Conservation (phyloP, 2,797 vertebrate genomes). For the Buphagus erythrorhynchus region DNA sequence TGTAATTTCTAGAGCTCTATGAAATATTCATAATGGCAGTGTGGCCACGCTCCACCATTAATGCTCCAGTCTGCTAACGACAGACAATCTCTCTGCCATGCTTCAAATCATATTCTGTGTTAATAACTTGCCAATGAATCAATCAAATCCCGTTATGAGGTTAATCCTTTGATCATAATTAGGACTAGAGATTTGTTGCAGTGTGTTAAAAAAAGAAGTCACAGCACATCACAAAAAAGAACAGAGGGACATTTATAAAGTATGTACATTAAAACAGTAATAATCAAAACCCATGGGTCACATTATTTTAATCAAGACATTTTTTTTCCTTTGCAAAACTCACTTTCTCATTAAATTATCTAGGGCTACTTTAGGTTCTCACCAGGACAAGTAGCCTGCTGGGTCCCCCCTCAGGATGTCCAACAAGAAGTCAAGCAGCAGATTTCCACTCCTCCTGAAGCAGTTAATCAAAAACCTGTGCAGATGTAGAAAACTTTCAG, state of each 20-base stretch:
- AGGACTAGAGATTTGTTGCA: not conserved
- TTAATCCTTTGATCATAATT: slow-evolving; percentile 35
- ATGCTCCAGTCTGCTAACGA: not conserved
- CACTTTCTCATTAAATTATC: not conserved
- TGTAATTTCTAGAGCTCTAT: slow-evolving; percentile 20
- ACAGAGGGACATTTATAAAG: not conserved
- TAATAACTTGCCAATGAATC: slow-evolving; percentile 57
- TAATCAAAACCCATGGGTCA: not conserved
- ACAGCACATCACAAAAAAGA: not conserved
- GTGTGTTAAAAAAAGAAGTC: not conserved
- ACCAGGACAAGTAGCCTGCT: not conserved
- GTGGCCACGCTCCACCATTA: not conserved
- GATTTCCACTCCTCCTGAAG: not conserved
- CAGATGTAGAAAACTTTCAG: not conserved
- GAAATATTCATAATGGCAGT: slow-evolving; percentile 50
- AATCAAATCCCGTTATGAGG: slow-evolving; percentile 14
- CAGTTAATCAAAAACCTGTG: not conserved
- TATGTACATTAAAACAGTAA: not conserved
- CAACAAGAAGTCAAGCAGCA: not conserved
- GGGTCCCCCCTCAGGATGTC: rapidly evolving
- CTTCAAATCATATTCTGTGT: not conserved
- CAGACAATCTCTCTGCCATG: not conserved
- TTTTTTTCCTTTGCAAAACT: not conserved
- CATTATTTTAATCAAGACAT: not conserved
- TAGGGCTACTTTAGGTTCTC: not conserved